Conservation (phyloP, 2,113 vertebrate species). For the Pseudopipra pipra region DNA sequence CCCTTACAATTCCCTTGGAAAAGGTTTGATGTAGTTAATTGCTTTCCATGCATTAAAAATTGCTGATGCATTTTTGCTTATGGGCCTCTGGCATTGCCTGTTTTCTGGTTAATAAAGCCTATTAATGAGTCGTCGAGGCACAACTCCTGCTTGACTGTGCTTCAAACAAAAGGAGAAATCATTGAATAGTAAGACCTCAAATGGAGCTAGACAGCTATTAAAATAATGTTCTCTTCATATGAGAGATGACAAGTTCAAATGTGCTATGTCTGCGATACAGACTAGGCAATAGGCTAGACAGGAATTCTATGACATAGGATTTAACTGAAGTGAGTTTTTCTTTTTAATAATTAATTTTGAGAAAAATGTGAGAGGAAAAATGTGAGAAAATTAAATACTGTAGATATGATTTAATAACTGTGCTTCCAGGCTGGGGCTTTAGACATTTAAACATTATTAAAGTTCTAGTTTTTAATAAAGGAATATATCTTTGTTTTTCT, state of each 20-base stretch:
- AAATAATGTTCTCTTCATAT: not conserved
- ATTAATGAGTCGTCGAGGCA: not conserved
- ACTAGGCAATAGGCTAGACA: not conserved
- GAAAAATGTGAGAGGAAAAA: not conserved
- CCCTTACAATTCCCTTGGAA: not conserved
- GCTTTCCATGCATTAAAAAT: not conserved
- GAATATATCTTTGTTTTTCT: not conserved
- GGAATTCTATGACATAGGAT: not conserved
- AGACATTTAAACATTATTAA: not conserved
- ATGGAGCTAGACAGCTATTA: not conserved
- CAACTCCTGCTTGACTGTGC: not conserved
- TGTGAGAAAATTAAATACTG: not conserved
- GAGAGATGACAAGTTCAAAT: not conserved
- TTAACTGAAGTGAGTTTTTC: not conserved
- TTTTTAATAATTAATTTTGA: not conserved
- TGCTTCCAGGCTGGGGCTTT: not conserved
- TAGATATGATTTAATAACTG: not conserved
- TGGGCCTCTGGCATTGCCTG: not conserved
- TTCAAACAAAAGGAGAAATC: not conserved
- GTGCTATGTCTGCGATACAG: not conserved
- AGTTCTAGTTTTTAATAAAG: not conserved
- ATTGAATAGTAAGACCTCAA: not conserved
- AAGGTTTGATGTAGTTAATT: not conserved
- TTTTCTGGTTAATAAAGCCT: not conserved
- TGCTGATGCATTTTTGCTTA: not conserved